Conservation (phyloP, 2,113 vertebrate genomes). For the Caranx ignobilis region DNA sequence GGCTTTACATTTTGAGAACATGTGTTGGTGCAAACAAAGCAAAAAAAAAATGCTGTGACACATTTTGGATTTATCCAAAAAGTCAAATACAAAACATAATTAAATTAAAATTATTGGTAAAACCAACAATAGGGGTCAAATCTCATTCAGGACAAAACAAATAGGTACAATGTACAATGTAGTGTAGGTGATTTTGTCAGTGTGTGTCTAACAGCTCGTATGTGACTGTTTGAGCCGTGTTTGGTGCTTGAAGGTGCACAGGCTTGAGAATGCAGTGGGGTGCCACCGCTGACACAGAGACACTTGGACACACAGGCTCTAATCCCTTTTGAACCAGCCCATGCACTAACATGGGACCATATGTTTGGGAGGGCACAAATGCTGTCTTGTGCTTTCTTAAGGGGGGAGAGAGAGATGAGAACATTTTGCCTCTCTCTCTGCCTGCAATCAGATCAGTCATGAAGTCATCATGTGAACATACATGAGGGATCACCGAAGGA, state of each 20-base stretch:
- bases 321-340: constrained; percentile 75
- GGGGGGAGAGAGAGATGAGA: constrained; percentile 48
- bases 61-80: too few species aligned
- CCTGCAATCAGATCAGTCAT: constrained; percentile 71
- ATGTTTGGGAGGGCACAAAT: constrained; percentile 73
- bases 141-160: constrained; percentile 14
- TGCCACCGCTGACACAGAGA: constrained; percentile 74
- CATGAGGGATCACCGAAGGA: constrained; percentile 58
- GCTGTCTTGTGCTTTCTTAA: constrained; percentile 69
- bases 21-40: too few species aligned
- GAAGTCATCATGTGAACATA: constrained; percentile 66
- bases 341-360: constrained; percentile 70
- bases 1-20: too few species aligned
- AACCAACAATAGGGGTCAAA: not conserved
- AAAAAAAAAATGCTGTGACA: too few species aligned
- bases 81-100: not conserved
- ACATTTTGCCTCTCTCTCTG: constrained; percentile 69
- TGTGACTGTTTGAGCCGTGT: constrained; percentile 45
- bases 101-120: not conserved
- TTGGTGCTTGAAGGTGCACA: constrained; percentile 44
- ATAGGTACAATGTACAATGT: constrained; percentile 17
- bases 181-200: constrained; percentile 17
- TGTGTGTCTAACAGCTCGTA: constrained; percentile 23
- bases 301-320: constrained; percentile 67
- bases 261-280: constrained; percentile 72